Conservation (phyloP, 2,888 invertebrate species). For the Pachymerium ferrugineum region DNA sequence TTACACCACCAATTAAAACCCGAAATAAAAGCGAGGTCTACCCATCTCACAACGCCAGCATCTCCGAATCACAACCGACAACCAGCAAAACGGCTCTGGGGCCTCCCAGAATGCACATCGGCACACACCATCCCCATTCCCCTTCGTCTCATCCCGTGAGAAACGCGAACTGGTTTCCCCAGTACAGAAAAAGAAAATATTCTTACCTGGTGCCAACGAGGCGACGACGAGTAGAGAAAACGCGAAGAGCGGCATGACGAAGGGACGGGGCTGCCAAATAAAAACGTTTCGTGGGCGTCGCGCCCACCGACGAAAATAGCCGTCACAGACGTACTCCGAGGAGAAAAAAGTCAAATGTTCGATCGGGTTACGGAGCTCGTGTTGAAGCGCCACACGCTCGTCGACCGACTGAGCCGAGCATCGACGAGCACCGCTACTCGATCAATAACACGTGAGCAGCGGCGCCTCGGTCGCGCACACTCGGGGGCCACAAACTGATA, state of each 20-base stretch:
- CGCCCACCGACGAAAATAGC: background rate
- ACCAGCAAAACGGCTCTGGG: no score
- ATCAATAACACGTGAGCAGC: conserved; percentile 20
- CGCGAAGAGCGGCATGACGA: background rate
- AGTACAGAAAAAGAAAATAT: no score
- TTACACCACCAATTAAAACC: no score
- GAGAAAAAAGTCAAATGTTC: background rate
- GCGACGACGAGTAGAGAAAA: background rate
- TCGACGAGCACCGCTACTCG: background rate
- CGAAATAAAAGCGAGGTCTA: no score
- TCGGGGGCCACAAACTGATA: background rate
- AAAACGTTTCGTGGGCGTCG: background rate
- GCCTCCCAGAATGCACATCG: no score
- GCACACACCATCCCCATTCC: no score
- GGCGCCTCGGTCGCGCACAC: conserved; percentile 12
- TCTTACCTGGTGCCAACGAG: conserved; percentile 3
- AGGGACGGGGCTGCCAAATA: conserved; percentile 23
- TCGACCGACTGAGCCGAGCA: background rate
- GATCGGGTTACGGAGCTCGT: conserved; percentile 25
- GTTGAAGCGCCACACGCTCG: conserved; percentile 6
- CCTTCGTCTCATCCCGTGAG: background rate
- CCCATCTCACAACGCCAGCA: no score
- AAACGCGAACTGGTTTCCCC: no score
- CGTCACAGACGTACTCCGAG: conserved; percentile 10
- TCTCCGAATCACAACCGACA: no score